Evolutionary conservation across 2,113 vertebrate genomes (phyloP).

Genomic region (Anhinga rufa): DNA sequence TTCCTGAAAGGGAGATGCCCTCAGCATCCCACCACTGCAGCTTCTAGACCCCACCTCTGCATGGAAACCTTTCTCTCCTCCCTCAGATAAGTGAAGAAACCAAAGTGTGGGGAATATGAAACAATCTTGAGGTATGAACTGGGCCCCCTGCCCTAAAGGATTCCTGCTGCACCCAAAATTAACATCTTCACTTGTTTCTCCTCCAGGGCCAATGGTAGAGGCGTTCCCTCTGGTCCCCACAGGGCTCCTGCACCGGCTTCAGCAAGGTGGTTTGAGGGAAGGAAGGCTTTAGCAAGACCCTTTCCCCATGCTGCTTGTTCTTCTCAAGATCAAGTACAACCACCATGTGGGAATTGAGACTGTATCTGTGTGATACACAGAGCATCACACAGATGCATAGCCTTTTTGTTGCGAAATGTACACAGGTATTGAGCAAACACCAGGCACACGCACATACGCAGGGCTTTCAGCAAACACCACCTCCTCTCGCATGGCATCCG

Average conservation of each 20-base stretch:
- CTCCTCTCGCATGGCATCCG: neutral
- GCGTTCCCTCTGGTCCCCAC: neutral
- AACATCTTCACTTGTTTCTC: neutral
- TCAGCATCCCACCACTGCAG: neutral
- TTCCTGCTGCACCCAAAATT: neutral
- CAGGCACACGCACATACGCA: fast-evolving
- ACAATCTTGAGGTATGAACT: neutral
- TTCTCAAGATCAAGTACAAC: neutral
- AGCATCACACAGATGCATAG: neutral
- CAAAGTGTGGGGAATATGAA: neutral
- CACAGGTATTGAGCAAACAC: neutral
- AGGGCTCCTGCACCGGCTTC: neutral
- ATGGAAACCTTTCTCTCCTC: neutral
- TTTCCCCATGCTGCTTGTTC: neutral
- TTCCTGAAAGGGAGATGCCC: neutral
- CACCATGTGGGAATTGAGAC: neutral
- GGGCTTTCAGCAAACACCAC: neutral
- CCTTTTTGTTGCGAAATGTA: neutral
- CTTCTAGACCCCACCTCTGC: neutral
- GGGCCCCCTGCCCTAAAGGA: neutral
- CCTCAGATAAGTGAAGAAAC: neutral
- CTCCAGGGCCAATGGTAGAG: neutral
- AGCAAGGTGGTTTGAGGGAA: neutral
- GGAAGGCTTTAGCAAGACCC: neutral
- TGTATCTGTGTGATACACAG: neutral